These are phyloP conservation scores for Tetragnatha versicolor DNA, from an alignment of 1,140 invertebrate species.

Conservation along the genomic window DNA sequence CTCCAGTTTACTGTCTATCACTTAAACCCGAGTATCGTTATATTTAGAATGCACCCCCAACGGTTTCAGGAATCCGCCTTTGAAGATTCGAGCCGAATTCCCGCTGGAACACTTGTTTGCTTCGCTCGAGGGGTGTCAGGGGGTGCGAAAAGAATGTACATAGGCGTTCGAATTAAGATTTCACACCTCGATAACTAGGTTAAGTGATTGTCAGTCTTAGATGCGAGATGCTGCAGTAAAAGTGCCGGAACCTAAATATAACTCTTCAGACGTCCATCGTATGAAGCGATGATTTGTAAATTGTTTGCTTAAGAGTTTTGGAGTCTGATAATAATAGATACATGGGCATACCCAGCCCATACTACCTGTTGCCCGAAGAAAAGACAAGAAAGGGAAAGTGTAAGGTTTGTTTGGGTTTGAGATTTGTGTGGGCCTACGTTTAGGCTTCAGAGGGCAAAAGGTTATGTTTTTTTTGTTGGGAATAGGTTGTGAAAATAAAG, in stretches of 20 bases:
- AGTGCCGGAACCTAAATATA: slow-evolving; percentile 40
- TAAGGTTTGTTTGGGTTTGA: no score
- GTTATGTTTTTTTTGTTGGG: no score
- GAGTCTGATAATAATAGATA: slow-evolving; percentile 8
- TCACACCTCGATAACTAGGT: slow-evolving; percentile 37
- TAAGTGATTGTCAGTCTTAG: slow-evolving; percentile 8
- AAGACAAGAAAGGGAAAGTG: no score
- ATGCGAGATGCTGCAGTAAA: neutral
- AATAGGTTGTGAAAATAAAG: no score
- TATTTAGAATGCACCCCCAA: slow-evolving; percentile 25
- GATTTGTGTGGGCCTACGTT: no score
- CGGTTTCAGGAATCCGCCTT: slow-evolving; percentile 18
- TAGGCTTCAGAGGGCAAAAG: no score
- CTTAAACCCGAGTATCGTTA: neutral
- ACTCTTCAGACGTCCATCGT: neutral
- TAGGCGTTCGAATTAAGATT: slow-evolving; percentile 46
- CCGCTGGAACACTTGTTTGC: slow-evolving; percentile 14
- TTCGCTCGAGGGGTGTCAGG: neutral
- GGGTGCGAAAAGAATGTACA: no score
- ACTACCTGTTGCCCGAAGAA: no score
- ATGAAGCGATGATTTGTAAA: neutral
- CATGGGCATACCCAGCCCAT: neutral
- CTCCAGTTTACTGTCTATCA: neutral
- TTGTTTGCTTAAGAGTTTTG: slow-evolving; percentile 7
- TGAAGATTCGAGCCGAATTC: neutral